Evolutionary conservation across 1,140 invertebrate genomes (phyloP), one percentile per base, ranked within the genome.

Genomic region (Drosophila virilis): DNA sequence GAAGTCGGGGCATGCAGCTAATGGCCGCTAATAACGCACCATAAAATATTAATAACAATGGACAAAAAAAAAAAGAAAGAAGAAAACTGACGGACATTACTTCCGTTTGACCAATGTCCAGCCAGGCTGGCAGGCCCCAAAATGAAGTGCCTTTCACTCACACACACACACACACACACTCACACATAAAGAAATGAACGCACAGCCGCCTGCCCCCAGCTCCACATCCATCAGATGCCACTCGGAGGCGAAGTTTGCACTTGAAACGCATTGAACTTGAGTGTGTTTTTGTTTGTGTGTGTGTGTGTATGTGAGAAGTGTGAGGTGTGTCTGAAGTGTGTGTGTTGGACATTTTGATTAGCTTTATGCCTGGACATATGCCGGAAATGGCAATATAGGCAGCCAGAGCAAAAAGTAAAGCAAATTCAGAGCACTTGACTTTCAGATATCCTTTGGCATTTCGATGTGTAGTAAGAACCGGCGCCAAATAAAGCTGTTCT

Each of bases 261-360:
- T 85, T 54, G 66, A 78, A 85, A 72, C 62, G 68, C 59, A 74
- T 62, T 43, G 28, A 62, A 51, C 32, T 69, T 33, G 33, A 60
- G 73, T 58, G 37, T 54, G 52, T 58, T 28, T 50, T 60, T 32
- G 48, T 57, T 28, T 38, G 48, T 62, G 69, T 43, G 72, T 65
- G 64, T 54, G 73, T 73, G 76, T 60, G 50, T 46, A 73, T 45
- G 52, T 64, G 42, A 0, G 22, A 5, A 28, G 35, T 6, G 5
- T 40, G 38, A 32, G 33, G 54, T 15, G 67, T 60, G 73, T 64
- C 68, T 65, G 54, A 51, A 68, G 61, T 72, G 78, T 74, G 45
- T 81, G 82, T 78, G 68, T 76, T 71, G 71, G 82, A 85, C 78
- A 85, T 81, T 86, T 86, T 85, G 82, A 85, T 85, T 85, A 86